These are phyloP conservation scores for Conger conger DNA, from an alignment of 2,113 vertebrate species.

Conservation along the genomic window DNA sequence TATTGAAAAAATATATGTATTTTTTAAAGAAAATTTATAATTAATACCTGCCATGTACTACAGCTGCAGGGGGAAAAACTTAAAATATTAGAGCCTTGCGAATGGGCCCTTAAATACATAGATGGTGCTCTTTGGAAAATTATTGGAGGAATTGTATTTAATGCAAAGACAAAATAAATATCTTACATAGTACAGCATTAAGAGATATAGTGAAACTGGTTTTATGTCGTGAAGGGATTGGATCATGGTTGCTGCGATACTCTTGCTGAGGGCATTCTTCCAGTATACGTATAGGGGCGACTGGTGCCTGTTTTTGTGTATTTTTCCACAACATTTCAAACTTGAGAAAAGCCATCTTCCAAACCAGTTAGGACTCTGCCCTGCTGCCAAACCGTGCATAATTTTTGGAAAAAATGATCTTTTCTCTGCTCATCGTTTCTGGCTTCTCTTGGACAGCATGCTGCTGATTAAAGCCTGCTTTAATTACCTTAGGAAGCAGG, in stretches of 20 bases:
- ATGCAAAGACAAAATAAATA: no score
- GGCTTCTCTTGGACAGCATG: not conserved
- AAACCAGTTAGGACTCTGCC: not conserved
- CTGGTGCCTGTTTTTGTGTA: not conserved
- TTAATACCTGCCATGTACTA: not conserved
- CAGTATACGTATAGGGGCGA: not conserved
- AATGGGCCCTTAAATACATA: not conserved
- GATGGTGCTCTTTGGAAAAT: not conserved
- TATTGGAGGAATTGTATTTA: not conserved
- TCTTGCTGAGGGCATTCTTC: not conserved
- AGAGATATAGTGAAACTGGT: no score
- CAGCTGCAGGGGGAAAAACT: not conserved
- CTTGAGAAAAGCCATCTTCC: not conserved
- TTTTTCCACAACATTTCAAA: not conserved
- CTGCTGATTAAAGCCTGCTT: not conserved
- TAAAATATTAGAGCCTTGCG: not conserved
- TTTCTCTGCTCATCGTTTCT: not conserved
- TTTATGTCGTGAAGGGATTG: no score
- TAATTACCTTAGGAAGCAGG: not conserved
- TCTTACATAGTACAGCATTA: no score
- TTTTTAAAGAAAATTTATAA: not conserved
- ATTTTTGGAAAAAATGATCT: not conserved
- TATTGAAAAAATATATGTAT: not conserved
- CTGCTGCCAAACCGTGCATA: not conserved
- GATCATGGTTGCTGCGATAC: no score